Percentiles rank a stretch among this genome's conserved stretches.
Conservation (phyloP, 1,140 invertebrate species). For the Heliconius hewitsoni region DNA sequence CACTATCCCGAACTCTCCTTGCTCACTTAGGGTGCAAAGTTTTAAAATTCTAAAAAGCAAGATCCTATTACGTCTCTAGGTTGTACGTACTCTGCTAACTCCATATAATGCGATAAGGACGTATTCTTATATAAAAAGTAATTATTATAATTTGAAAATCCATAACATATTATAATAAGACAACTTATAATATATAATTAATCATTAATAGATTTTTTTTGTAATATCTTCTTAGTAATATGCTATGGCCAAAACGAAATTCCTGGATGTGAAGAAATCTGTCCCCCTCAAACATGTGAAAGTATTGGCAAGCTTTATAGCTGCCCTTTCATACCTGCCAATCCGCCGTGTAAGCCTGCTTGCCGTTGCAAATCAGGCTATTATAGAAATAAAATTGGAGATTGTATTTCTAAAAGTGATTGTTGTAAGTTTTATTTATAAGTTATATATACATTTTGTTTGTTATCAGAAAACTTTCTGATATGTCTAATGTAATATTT, state of each 20-base stretch:
- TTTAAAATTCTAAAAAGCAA: too few relatives aligned
- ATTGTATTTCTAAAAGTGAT: slow-evolving; percentile 49
- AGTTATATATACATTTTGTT: not conserved
- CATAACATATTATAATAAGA: too few relatives aligned
- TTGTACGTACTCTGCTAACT: too few relatives aligned
- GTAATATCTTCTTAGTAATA: not conserved
- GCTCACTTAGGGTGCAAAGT: too few relatives aligned
- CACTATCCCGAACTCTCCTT: too few relatives aligned
- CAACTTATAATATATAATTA: not conserved
- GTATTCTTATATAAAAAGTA: too few relatives aligned
- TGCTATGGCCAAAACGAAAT: slow-evolving; percentile 35
- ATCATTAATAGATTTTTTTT: not conserved
- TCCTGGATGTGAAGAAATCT: not conserved
- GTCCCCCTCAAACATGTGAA: slow-evolving; percentile 43
- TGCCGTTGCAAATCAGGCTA: slow-evolving; percentile 47
- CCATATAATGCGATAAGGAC: too few relatives aligned
- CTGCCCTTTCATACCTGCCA: slow-evolving; percentile 25
- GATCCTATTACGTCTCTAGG: too few relatives aligned
- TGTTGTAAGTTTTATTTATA: slow-evolving; percentile 40
- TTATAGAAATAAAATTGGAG: slow-evolving; percentile 47
- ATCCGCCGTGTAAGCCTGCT: slow-evolving; percentile 28
- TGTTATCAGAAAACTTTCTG: not conserved
- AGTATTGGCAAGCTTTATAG: slow-evolving; percentile 37
- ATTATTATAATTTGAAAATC: too few relatives aligned
- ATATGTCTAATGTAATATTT: too few relatives aligned